Conservation (phyloP, 2,113 vertebrate species). For the Actenoides hombroni region DNA sequence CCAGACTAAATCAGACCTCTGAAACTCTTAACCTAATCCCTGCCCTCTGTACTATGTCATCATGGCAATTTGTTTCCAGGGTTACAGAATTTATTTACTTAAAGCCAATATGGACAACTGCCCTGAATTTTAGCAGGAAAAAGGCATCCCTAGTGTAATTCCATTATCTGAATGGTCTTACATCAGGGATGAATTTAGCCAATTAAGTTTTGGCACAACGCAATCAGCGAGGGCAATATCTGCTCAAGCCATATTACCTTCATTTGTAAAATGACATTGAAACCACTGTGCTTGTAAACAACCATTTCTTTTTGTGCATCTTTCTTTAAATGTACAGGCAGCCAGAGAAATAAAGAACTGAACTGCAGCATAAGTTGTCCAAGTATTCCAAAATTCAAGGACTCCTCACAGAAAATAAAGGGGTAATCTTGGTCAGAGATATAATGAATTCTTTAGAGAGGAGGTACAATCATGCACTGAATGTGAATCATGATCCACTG, state of each 20-base stretch:
- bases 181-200: background rate
- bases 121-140: slow-evolving; percentile 15
- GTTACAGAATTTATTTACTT: slow-evolving; percentile 33
- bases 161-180: background rate
- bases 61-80: slow-evolving; percentile 48
- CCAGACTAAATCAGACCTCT: slow-evolving; percentile 11
- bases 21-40: slow-evolving; percentile 44
- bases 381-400: background rate
- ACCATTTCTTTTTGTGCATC: background rate
- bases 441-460: background rate
- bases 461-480: background rate
- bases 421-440: background rate
- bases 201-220: background rate
- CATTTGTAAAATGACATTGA: background rate
- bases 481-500: background rate
- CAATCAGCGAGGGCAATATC: background rate
- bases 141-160: background rate
- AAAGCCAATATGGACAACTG: slow-evolving; percentile 19
- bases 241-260: background rate
- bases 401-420: background rate
- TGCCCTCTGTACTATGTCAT: slow-evolving; percentile 21
- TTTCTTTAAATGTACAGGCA: background rate
- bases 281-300: background rate
- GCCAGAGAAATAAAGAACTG: background rate
- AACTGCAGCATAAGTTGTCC: background rate